These are phyloP conservation scores for Harlomillsia oculata DNA, from an alignment of 1,140 invertebrate species.

Conservation along the genomic window DNA sequence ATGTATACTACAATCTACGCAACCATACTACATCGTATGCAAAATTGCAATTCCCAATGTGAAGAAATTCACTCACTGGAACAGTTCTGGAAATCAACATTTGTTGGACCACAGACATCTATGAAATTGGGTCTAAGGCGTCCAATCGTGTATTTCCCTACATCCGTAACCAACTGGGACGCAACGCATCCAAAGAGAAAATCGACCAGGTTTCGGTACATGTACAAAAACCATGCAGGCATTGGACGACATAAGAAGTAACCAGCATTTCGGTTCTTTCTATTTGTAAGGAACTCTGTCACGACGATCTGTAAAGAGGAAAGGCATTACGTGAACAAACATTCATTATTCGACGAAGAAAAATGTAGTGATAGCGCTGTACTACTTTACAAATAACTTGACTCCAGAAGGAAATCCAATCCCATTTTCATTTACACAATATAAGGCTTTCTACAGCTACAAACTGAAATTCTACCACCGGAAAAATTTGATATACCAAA, in stretches of 20 bases:
- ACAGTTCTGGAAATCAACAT: slow-evolving; percentile 33
- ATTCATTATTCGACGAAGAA: too few relatives aligned
- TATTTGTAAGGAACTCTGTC: slow-evolving; percentile 50
- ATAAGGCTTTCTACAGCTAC: too few relatives aligned
- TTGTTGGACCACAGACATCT: slow-evolving; percentile 46
- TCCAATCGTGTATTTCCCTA: slow-evolving; percentile 85
- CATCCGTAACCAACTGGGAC: slow-evolving; percentile 72
- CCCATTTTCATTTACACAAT: too few relatives aligned
- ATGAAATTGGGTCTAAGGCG: slow-evolving; percentile 86
- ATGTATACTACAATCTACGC: too few relatives aligned
- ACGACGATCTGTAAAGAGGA: slow-evolving; percentile 50
- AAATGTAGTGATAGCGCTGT: too few relatives aligned
- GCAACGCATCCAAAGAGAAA: slow-evolving; percentile 77
- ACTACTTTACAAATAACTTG: too few relatives aligned
- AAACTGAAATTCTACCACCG: too few relatives aligned
- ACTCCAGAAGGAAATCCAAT: too few relatives aligned
- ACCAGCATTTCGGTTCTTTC: slow-evolving; percentile 41
- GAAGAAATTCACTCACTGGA: slow-evolving; percentile 12
- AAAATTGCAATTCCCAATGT: background rate
- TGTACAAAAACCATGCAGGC: slow-evolving; percentile 57
- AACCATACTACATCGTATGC: background rate
- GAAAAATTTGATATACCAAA: too few relatives aligned
- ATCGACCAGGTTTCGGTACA: slow-evolving; percentile 61
- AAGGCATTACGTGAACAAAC: too few relatives aligned
- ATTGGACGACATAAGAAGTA: slow-evolving; percentile 49